Base-by-base conservation (phyloP, 30 jellyfish, hydroid and myxozoan genomes). In the Sanderia malayensis region DNA sequence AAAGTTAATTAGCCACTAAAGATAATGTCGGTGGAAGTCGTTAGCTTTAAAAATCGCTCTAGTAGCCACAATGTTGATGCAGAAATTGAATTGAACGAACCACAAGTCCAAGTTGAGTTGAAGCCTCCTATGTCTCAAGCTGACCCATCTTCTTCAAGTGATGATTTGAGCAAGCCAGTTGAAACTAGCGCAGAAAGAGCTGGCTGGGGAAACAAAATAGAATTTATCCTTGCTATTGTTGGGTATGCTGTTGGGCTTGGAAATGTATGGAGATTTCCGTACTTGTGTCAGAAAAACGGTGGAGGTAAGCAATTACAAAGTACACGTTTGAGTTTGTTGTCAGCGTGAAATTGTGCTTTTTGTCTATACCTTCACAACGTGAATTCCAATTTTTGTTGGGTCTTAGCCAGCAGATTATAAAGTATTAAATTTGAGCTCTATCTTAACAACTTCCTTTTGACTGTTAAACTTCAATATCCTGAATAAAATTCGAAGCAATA, bases 171-270 rank as follows among this genome's bases (percentile, higher is more conserved):
- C 10, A 79, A 79, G 67, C 90, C 90, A 6, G 31, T 49, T 23
- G 82, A 66, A 27, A 52, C 69, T 10, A 76, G 73, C 19, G 82
- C 67, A 7, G 82, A 79, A 19, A 44, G 97, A 31, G 95, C 80
- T 19, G 93, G 95, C 27, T 88, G 97, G 97, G 97, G 97, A 9
- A 88, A 88, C 44, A 88, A 88, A 67, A 25, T 88, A 2, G 97
- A 88, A 78, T 88, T 88, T 63, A 68, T 88, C 31, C 76, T 88
- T 6, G 97, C 97, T 23, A 88, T 88, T 71, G 58, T 88, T 65
- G 95, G 97, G 0, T 88, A 76, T 72, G 97, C 97, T 17, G 97
- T 88, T 75, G 97, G 97, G 0, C 95, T 88, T 57, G 97, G 97
- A 32, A 88, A 88, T 63, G 97, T 88, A 9, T 88, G 97, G 97